These are phyloP conservation scores for Mastomys natalensis DNA, from an alignment of 2,113 vertebrate species.

Conservation along the genomic window DNA sequence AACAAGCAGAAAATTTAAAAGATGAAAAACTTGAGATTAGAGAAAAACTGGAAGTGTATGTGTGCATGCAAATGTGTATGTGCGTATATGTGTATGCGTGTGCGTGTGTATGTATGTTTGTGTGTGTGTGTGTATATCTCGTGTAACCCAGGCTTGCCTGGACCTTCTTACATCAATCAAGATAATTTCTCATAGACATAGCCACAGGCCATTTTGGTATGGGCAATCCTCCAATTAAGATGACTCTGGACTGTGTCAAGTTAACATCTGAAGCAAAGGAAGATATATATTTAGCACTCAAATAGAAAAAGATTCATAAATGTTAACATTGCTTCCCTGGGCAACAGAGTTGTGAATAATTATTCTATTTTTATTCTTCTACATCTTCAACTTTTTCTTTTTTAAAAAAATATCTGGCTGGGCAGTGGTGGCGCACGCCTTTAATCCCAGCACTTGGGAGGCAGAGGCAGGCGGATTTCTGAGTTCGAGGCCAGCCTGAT, in stretches of 20 bases:
- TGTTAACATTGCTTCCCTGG: not conserved
- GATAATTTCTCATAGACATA: not conserved
- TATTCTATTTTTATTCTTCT: not conserved
- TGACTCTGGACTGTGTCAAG: not conserved
- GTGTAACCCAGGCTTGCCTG: too few species aligned
- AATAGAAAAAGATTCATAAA: not conserved
- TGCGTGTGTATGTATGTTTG: rapidly evolving
- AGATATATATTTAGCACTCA: not conserved
- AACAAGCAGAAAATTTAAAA: not conserved
- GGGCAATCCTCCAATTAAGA: not conserved
- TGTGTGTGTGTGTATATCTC: too few species aligned
- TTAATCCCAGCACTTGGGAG: too few species aligned
- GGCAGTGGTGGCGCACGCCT: too few species aligned
- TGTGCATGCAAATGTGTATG: too few species aligned
- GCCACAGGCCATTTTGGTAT: not conserved
- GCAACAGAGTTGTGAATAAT: not conserved
- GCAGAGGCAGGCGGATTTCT: too few species aligned
- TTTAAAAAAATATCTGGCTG: not conserved
- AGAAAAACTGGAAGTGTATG: not conserved
- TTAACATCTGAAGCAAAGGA: not conserved
- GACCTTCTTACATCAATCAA: not conserved
- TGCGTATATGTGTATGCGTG: too few species aligned
- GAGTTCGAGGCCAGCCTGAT: too few species aligned
- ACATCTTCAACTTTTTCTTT: not conserved
- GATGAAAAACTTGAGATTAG: not conserved